Evolutionary conservation across 2,113 vertebrate species (phyloP), one percentile per base, ranked within the genome.

Genomic region (Oophaga pumilio): DNA sequence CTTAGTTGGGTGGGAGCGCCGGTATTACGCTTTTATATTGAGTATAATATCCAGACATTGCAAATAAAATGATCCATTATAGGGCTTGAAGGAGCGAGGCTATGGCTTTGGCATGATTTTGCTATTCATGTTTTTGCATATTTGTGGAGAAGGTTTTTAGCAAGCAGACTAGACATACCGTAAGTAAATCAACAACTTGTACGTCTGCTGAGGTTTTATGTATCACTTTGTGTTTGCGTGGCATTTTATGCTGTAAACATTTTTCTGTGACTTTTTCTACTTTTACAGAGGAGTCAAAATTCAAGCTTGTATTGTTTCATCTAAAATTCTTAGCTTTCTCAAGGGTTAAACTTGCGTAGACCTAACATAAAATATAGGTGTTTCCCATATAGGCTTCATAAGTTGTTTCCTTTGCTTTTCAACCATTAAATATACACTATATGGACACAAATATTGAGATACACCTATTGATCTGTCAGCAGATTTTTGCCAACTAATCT

Each of bases 111-210:
- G 18, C 8, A 0, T 50, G 49, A 76, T 0, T 9, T 22, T 69
- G n/a, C 6, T 78, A 22, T 50, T n/a, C 9, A 0, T 1, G 43
- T 73, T 14, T 0, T 1, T 0, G 0, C 56, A 1, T 0, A 0
- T 26, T 20, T 7, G 0, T 76, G 71, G 71, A 50, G 49, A 22
- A 28, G 33, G 28, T 50, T 76, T 71, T 71, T 71, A 33, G 24
- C 24, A 71, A 71, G 26, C 24, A 69, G n/a, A 69, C 10, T 69
- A 26, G n/a, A 69, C n/a, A 24, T 66, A 24, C 9, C 26, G 11
- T 69, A 69, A 28, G 26, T n/a, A n/a, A 66, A 1, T 68, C 66
- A 68, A 68, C 66, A 68, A 69, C 24, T 26, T 69, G 11, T 69
- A 0, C 14, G 66, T 69, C 66, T 26, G n/a, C 66, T 69, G 66